Evolutionary conservation across 2,888 invertebrate species (phyloP), one percentile per base, ranked within the genome.

Genomic region (Platycheirus rosarum): DNA sequence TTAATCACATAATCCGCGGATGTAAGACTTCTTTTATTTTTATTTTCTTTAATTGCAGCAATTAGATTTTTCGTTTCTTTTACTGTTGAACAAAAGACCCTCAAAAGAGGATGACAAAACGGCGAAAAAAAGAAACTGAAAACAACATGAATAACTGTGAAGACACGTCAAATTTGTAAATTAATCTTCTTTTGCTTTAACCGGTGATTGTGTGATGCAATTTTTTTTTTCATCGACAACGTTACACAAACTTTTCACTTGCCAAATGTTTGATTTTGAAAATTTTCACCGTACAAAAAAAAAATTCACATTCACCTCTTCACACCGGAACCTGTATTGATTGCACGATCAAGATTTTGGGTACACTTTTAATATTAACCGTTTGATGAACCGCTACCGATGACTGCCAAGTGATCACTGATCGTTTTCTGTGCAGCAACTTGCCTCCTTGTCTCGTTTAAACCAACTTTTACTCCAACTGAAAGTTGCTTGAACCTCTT

Each of bases 401-500:
- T 76, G 76, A 80, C 70, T 80, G 80, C 80, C 80, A 80, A 80
- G 76, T 70, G 80, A 80, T 76, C 76, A 80, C 80, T 80, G 76
- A 76, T 62, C 76, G 60, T 76, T 71, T 80, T 71, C 80, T 70
- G 76, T 76, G 65, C 51, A 60, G n/a, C 66, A 35, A 60, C 53
- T 48, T 53, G 76, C 70, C 76, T 75, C 53, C 76, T 71, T 76
- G 60, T 40, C 48, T 16, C 32, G 35, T 23, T 20, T 60, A 57
- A 42, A 26, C 51, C 63, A 55, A 18, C 53, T 55, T 37, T 13
- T 40, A 13, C 13, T 23, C 23, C 6, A 23, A 23, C 23, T 23
- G 23, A 23, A 23, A 2, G 23, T 23, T 23, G 6, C 6, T 6
- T 23, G 8, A 6, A 32, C 62, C 55, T 75, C 79, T 79, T 79